phyloP scores from a whole-genome alignment of 2,113 vertebrate species.

The Axis porcinus region DNA sequence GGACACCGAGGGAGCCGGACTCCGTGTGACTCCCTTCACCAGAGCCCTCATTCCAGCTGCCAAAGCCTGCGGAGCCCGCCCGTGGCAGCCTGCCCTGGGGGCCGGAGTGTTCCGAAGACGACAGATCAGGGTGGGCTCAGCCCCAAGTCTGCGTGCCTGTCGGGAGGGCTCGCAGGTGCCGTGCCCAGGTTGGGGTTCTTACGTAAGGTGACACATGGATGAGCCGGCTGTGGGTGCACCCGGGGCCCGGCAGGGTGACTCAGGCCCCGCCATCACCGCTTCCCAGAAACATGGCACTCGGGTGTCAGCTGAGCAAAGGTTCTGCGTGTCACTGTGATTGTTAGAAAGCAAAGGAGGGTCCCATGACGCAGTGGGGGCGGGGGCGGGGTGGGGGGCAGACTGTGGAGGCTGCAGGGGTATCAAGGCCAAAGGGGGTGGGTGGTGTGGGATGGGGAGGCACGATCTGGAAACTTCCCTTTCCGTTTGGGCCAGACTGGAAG shows the following conservation, averaged over 20 bases:
- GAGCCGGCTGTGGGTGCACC: background rate
- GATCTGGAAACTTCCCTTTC: background rate
- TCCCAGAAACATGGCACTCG: background rate
- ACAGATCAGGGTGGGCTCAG: background rate
- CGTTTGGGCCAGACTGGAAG: background rate
- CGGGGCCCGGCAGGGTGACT: background rate
- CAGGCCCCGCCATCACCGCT: background rate
- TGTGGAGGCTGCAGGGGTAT: background rate
- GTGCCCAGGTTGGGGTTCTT: background rate
- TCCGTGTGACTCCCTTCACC: background rate
- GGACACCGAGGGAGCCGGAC: rapidly evolving
- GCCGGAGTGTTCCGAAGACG: background rate
- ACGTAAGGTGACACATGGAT: rapidly evolving
- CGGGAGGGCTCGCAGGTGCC: background rate
- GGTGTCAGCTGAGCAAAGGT: background rate
- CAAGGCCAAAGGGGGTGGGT: background rate
- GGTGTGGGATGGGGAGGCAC: background rate
- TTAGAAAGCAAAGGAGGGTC: background rate
- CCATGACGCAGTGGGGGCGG: background rate
- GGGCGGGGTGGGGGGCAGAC: background rate
- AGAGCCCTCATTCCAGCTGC: background rate
- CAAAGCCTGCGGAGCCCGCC: background rate
- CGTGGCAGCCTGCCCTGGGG: background rate
- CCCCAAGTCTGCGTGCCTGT: too few species aligned
- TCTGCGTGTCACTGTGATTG: background rate